Conservation (phyloP, 2,113 vertebrate genomes). For the Chloropsis cyanopogon region DNA sequence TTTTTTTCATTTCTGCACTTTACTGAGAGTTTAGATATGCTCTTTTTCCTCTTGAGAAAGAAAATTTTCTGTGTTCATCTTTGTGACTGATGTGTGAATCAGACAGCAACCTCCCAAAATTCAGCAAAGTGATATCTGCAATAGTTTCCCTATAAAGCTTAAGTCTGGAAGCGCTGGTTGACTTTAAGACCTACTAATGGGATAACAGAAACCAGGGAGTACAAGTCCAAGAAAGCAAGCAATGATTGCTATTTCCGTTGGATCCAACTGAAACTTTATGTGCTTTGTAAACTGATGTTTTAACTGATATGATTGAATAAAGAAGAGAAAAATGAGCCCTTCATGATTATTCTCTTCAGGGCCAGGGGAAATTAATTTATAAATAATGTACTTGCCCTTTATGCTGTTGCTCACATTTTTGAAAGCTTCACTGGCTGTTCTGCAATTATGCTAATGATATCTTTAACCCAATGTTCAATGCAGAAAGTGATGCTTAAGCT, state of each 20-base stretch:
- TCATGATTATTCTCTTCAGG: not conserved
- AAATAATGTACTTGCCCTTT: slow-evolving; percentile 25
- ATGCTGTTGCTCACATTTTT: not conserved
- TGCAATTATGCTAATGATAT: not conserved
- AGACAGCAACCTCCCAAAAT: not conserved
- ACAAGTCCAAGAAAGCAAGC: not conserved
- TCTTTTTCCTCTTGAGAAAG: not conserved
- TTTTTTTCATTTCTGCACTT: not conserved
- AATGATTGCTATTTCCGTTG: not conserved
- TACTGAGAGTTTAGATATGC: not conserved
- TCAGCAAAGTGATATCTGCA: not conserved
- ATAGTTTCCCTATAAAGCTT: not conserved
- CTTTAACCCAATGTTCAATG: not conserved
- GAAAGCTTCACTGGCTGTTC: not conserved
- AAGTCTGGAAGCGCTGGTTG: not conserved
- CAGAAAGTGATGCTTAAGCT: not conserved
- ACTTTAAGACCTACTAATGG: not conserved
- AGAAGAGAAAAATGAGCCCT: not conserved
- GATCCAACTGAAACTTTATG: not conserved
- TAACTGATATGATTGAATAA: not conserved
- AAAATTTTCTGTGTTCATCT: not conserved
- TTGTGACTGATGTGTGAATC: not conserved
- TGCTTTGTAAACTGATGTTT: not conserved
- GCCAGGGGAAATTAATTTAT: not conserved
- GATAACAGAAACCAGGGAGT: not conserved